Percentiles rank a stretch among this genome's conserved stretches.
Conservation (phyloP, 2,888 invertebrate genomes). For the Lucinisca nassula region DNA sequence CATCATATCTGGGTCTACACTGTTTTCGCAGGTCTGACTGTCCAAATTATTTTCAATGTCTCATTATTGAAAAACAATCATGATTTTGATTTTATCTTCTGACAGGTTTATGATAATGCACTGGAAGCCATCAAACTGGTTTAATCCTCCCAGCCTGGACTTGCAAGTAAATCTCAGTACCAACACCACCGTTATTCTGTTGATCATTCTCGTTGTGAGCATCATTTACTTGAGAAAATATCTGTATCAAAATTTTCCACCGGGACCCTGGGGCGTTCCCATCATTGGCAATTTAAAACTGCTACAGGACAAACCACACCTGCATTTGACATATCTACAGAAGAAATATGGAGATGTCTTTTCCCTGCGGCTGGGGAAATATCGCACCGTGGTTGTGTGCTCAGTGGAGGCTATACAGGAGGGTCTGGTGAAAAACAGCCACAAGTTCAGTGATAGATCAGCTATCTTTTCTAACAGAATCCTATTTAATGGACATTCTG, state of each 20-base stretch:
- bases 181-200: neutral
- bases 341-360: constrained; percentile 79
- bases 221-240: constrained; percentile 66
- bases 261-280: constrained; percentile 75
- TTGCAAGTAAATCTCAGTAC: too few relatives aligned
- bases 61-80: too few relatives aligned
- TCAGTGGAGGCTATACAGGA: constrained; percentile 77
- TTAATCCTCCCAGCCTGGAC: too few relatives aligned
- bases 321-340: constrained; percentile 73
- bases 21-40: too few relatives aligned
- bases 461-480: constrained; percentile 60
- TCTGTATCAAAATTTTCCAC: constrained; percentile 63
- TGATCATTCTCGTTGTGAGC: constrained; percentile 60
- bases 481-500: constrained; percentile 72
- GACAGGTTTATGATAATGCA: too few relatives aligned
- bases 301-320: constrained; percentile 70
- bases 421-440: constrained; percentile 70
- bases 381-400: constrained; percentile 75
- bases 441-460: constrained; percentile 72
- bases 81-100: too few relatives aligned
- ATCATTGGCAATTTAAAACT: constrained; percentile 73
- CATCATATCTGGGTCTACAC: too few relatives aligned
- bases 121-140: too few relatives aligned
- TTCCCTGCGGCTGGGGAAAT: constrained; percentile 73
- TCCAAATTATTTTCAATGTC: too few relatives aligned